These are phyloP conservation scores for Drosophila biarmipes DNA, from an alignment of 1,140 invertebrate genomes.

Conservation along the genomic window DNA sequence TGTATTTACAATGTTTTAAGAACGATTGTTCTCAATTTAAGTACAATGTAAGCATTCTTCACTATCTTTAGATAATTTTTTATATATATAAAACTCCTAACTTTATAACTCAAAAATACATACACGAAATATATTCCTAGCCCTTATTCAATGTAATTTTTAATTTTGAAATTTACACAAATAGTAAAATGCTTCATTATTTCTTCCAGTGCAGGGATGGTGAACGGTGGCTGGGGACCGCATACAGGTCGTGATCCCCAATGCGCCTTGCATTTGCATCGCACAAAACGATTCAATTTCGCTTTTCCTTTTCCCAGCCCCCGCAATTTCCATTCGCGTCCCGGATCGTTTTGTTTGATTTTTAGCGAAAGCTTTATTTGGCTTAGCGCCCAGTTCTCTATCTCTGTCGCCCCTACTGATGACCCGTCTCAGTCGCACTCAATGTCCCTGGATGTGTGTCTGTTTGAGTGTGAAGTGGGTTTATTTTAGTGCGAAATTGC, in stretches of 20 bases:
- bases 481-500: slow-evolving; percentile 46
- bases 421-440: neutral
- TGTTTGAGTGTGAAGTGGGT: slow-evolving; percentile 15
- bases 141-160: too few species aligned
- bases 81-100: too few species aligned
- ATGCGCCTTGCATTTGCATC: slow-evolving; percentile 42
- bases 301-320: slow-evolving; percentile 31
- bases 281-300: slow-evolving; percentile 58
- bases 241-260: slow-evolving; percentile 26
- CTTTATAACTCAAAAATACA: too few species aligned
- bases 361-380: slow-evolving; percentile 63
- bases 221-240: slow-evolving; percentile 12
- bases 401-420: slow-evolving; percentile 1
- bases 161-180: too few species aligned
- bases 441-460: slow-evolving; percentile 1
- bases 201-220: neutral
- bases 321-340: slow-evolving; percentile 26
- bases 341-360: slow-evolving; percentile 57
- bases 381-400: slow-evolving; percentile 44
- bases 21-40: too few species aligned
- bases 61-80: too few species aligned
- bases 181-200: too few species aligned
- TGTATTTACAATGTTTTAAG: too few species aligned
- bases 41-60: too few species aligned
- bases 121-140: too few species aligned